Evolutionary conservation across 2,888 invertebrate species (phyloP).

Genomic region (Nephrotoma flavescens): DNA sequence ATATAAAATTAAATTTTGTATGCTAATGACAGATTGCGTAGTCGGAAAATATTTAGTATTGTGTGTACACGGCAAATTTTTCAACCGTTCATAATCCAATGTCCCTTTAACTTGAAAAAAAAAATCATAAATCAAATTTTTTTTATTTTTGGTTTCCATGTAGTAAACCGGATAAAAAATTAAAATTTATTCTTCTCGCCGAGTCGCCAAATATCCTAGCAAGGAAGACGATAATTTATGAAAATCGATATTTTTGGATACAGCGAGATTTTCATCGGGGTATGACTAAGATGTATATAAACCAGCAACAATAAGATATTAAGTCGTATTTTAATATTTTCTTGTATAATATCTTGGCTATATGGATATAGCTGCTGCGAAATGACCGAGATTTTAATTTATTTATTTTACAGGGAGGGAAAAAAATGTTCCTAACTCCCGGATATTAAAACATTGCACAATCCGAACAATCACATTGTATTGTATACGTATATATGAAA

Average conservation of each 20-base stretch:
- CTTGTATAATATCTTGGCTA: neutral
- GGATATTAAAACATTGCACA: neutral
- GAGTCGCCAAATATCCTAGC: neutral
- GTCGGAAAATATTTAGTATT: neutral
- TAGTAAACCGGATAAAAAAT: neutral
- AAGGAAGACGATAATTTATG: neutral
- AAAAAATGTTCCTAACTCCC: neutral
- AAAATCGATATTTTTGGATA: neutral
- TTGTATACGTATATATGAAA: neutral
- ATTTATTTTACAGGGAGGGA: neutral
- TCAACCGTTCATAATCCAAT: neutral
- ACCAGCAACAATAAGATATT: neutral
- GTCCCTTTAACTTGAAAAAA: neutral
- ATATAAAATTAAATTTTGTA: neutral
- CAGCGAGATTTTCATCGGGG: neutral
- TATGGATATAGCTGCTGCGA: neutral
- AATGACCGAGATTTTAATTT: neutral
- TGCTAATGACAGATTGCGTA: neutral
- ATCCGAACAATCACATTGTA: neutral
- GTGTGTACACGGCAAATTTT: neutral
- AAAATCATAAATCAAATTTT: neutral
- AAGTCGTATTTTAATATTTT: neutral
- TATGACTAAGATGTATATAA: neutral
- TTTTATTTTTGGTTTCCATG: neutral
- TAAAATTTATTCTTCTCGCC: neutral